phyloP scores from a whole-genome alignment of 2,113 vertebrate species.

The Callopanchax toddi region DNA sequence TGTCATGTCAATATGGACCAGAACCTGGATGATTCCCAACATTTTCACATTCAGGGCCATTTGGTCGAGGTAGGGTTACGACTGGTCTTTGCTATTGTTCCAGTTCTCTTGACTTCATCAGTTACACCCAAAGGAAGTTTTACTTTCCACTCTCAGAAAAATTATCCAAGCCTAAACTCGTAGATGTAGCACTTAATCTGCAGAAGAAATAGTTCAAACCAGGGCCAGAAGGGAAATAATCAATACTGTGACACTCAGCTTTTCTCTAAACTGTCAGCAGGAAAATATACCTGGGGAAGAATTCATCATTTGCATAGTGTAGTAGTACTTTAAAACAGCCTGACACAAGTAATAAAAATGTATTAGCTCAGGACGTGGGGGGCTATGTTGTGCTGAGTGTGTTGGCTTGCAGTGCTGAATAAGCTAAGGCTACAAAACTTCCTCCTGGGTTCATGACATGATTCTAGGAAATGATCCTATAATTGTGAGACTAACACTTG shows the following conservation, averaged over 20 bases:
- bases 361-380: slow-evolving; percentile 66
- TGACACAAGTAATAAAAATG: slow-evolving; percentile 78
- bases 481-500: slow-evolving; percentile 60
- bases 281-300: slow-evolving; percentile 70
- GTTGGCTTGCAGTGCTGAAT: slow-evolving; percentile 68
- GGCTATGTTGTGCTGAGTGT: slow-evolving; percentile 71
- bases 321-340: slow-evolving; percentile 66
- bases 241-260: slow-evolving; percentile 68
- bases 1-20: no score
- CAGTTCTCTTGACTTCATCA: neutral
- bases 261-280: slow-evolving; percentile 73
- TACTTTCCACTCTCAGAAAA: slow-evolving; percentile 21
- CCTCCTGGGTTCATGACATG: slow-evolving; percentile 55
- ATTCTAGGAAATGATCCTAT: slow-evolving; percentile 58
- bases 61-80: neutral
- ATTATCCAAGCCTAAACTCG: slow-evolving; percentile 12
- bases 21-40: no score
- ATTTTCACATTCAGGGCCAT: no score
- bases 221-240: slow-evolving; percentile 53
- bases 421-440: slow-evolving; percentile 63
- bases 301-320: slow-evolving; percentile 75
- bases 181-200: slow-evolving; percentile 38
- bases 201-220: slow-evolving; percentile 43
- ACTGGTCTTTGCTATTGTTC: slow-evolving; percentile 10
- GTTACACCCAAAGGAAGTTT: slow-evolving; percentile 31